These are phyloP conservation scores for human DNA, from an alignment of 2,113 vertebrate genomes.

Conservation along the genomic window DNA sequence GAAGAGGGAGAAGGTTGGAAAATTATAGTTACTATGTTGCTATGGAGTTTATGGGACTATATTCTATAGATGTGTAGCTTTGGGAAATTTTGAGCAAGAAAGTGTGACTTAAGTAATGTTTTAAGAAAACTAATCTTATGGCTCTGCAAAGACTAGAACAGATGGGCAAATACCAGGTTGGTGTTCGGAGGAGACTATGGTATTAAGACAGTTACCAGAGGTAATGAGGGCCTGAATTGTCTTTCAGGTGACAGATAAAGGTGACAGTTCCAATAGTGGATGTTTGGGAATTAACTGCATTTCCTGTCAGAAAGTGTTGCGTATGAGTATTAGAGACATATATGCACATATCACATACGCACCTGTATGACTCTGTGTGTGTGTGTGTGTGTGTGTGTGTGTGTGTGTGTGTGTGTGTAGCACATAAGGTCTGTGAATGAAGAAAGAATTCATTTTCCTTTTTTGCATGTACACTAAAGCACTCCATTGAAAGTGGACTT, in stretches of 20 bases:
- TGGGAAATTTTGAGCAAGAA: background rate
- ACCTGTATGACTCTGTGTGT: background rate
- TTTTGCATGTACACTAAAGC: background rate
- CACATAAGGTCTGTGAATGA: background rate
- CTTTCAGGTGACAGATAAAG: background rate
- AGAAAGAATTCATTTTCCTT: background rate
- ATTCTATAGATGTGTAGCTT: background rate
- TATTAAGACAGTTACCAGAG: background rate
- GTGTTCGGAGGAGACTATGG: background rate
- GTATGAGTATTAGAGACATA: background rate
- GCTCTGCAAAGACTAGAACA: background rate
- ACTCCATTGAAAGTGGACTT: conserved; percentile 31
- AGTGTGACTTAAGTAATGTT: background rate
- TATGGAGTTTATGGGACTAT: background rate
- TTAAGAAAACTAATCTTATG: background rate
- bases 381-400: too few species aligned
- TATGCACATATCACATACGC: background rate
- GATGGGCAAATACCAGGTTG: background rate
- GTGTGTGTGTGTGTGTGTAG: background rate
- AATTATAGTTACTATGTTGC: background rate
- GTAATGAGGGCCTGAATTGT: background rate
- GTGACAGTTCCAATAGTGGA: background rate
- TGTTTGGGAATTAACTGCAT: background rate
- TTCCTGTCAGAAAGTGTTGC: background rate
- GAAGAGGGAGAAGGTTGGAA: background rate